These are phyloP conservation scores for Amblyraja radiata DNA, from an alignment of 2,797 vertebrate species.

Conservation along the genomic window DNA sequence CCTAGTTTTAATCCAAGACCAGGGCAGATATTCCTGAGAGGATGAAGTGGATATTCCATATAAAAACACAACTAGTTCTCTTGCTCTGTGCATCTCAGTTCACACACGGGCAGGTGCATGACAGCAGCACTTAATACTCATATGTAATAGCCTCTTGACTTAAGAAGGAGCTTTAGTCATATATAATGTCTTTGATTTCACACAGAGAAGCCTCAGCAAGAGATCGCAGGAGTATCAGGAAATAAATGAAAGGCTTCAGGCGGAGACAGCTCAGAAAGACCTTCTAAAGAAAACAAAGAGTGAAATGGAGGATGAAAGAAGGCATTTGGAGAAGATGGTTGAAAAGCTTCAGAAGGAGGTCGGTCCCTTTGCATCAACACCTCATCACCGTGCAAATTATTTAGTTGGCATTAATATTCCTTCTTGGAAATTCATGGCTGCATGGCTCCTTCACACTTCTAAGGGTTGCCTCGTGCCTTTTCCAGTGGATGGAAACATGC, in stretches of 20 bases:
- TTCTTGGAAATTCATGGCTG: neutral
- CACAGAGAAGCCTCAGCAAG: conserved; percentile 67
- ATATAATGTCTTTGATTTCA: conserved; percentile 28
- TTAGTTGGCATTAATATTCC: neutral
- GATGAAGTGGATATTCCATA: too few relatives aligned
- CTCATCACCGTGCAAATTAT: neutral
- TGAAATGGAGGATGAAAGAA: conserved; percentile 76
- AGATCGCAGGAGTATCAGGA: conserved; percentile 68
- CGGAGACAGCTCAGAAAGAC: conserved; percentile 79
- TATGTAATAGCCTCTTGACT: neutral
- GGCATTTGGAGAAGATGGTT: conserved; percentile 75
- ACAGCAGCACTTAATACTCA: neutral
- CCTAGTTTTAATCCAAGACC: neutral
- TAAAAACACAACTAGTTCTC: neutral
- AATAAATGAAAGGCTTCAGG: conserved; percentile 68
- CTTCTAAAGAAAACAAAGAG: conserved; percentile 79
- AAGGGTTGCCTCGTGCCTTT: neutral
- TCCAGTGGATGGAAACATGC: too few relatives aligned
- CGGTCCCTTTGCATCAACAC: conserved; percentile 40
- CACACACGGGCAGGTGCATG: neutral
- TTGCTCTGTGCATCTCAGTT: neutral
- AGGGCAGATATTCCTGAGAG: too few relatives aligned
- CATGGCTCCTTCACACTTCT: neutral
- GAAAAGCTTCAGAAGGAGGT: conserved; percentile 91
- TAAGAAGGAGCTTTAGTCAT: neutral